These are phyloP conservation scores for Atta colombica DNA, from an alignment of 1,140 invertebrate genomes.

Conservation along the genomic window DNA sequence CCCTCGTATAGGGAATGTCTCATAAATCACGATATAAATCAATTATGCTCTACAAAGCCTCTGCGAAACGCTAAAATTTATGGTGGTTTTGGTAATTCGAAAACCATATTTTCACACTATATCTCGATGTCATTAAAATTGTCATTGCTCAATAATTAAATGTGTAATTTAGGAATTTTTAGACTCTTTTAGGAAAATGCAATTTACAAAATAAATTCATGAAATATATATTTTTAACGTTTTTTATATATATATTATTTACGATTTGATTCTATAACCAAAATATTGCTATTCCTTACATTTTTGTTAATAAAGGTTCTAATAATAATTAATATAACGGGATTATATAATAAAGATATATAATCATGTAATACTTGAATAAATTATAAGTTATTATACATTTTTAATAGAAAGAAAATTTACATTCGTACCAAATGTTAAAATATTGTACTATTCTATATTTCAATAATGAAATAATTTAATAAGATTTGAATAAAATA, in stretches of 20 bases:
- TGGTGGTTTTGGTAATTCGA: conserved; percentile 25
- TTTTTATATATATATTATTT: neutral
- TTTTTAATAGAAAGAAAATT: neutral
- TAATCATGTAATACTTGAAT: neutral
- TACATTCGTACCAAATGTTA: neutral
- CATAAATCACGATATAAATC: conserved; percentile 61
- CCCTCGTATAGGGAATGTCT: conserved; percentile 35
- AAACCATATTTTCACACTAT: neutral
- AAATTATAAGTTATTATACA: neutral
- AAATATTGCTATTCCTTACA: neutral
- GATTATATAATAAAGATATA: neutral
- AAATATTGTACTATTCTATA: neutral
- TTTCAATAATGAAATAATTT: neutral
- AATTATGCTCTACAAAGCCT: conserved; percentile 52
- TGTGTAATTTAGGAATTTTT: neutral
- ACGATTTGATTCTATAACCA: neutral
- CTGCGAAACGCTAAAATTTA: conserved; percentile 43
- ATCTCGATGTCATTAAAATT: conserved; percentile 21
- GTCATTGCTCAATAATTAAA: conserved; percentile 7
- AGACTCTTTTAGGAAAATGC: neutral
- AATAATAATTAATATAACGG: neutral
- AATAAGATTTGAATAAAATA: neutral
- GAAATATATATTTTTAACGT: neutral
- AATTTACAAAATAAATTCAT: neutral
- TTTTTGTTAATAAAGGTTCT: neutral